A percentile compares a stretch with the other conserved stretches of the same genome.
Conservation (phyloP, 2,888 invertebrate genomes). For the Diarsia dahlii region DNA sequence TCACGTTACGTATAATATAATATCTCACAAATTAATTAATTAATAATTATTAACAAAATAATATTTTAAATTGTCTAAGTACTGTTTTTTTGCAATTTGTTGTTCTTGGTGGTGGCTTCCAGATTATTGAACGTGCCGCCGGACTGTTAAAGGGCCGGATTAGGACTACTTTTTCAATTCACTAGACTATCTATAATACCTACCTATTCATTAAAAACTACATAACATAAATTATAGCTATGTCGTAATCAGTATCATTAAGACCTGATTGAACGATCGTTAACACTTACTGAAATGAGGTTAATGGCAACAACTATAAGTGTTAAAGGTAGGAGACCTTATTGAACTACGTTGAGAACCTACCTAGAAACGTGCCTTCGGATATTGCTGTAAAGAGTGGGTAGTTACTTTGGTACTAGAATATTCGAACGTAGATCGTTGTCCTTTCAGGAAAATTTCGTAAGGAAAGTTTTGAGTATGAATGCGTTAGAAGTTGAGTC, state of each 20-base stretch:
- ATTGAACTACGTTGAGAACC: slow-evolving; percentile 22
- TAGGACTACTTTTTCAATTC: not conserved
- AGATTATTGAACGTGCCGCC: no score
- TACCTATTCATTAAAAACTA: not conserved
- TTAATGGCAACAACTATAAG: slow-evolving; percentile 48
- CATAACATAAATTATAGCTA: slow-evolving; percentile 3
- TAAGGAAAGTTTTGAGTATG: no score
- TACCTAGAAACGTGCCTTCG: not conserved
- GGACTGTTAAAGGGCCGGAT: no score
- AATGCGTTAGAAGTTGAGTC: no score
- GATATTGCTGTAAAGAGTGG: not conserved
- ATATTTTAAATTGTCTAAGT: no score
- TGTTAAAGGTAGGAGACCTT: slow-evolving; percentile 43
- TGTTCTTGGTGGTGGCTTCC: no score
- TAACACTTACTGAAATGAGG: slow-evolving; percentile 47
- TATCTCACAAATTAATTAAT: no score
- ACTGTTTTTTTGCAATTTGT: no score
- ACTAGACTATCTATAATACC: no score
- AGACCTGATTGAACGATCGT: slow-evolving; percentile 20
- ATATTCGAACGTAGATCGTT: not conserved
- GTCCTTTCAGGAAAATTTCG: not conserved
- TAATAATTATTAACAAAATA: no score
- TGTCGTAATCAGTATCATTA: slow-evolving; percentile 2
- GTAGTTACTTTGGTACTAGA: not conserved
- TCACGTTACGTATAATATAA: no score